Conservation (phyloP, 2,113 vertebrate genomes). For the Clarias magur region DNA sequence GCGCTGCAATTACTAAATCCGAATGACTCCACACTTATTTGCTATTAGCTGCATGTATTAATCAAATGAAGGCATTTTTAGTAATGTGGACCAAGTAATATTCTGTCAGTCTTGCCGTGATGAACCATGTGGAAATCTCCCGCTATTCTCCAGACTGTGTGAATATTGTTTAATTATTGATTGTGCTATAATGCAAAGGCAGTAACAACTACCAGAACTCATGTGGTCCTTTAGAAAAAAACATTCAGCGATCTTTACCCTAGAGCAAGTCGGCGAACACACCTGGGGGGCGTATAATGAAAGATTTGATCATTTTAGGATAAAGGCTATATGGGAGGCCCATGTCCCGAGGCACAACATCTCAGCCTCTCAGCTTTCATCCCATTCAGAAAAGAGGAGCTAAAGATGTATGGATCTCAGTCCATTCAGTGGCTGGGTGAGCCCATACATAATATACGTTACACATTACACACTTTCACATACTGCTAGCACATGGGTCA, state of each 20-base stretch:
- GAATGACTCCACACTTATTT: not conserved
- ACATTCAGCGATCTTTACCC: slow-evolving; percentile 62
- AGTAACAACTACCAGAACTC: slow-evolving; percentile 63
- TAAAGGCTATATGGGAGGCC: slow-evolving; percentile 59
- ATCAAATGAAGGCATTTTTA: slow-evolving; percentile 30
- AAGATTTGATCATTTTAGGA: slow-evolving; percentile 47
- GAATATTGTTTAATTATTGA: slow-evolving; percentile 74
- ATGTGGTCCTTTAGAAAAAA: slow-evolving; percentile 74
- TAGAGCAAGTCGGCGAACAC: slow-evolving; percentile 57
- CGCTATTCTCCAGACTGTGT: slow-evolving; percentile 52
- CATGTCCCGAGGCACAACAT: slow-evolving; percentile 64
- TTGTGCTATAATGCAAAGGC: slow-evolving; percentile 63
- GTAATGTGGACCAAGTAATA: slow-evolving; percentile 31
- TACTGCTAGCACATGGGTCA: slow-evolving; percentile 85
- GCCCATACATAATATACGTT: slow-evolving; percentile 65
- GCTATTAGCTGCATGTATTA: slow-evolving; percentile 3
- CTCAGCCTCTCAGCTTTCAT: slow-evolving; percentile 65
- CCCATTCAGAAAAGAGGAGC: slow-evolving; percentile 72
- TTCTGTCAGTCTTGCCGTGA: slow-evolving; percentile 32
- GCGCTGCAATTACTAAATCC: slow-evolving; percentile 7
- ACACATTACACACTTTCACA: slow-evolving; percentile 72
- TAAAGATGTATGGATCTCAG: slow-evolving; percentile 80
- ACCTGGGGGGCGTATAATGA: slow-evolving; percentile 42
- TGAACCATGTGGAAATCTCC: slow-evolving; percentile 35
- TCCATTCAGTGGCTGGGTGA: slow-evolving; percentile 69